Evolutionary conservation across 2,797 vertebrate genomes (phyloP).

Genomic region (Morus bassanus): DNA sequence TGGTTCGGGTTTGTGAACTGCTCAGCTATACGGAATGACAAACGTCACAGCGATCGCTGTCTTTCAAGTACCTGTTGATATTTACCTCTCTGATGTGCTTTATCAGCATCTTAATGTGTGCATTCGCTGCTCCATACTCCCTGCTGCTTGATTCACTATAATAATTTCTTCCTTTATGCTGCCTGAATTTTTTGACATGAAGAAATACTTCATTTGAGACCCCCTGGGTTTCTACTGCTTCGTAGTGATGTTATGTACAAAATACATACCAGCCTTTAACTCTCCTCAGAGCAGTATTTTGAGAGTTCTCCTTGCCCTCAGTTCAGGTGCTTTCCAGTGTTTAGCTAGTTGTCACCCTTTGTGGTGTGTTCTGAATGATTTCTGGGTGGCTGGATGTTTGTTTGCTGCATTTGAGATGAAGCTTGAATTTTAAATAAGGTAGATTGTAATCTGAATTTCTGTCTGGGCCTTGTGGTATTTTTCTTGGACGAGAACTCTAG

Average conservation of each 20-base stretch:
- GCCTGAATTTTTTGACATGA: neutral
- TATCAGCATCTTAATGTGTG: neutral
- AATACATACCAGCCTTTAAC: neutral
- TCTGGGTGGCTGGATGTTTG: neutral
- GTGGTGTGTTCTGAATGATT: neutral
- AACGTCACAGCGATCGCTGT: neutral
- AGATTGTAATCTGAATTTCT: slow-evolving; percentile 32
- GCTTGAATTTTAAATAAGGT: slow-evolving; percentile 9
- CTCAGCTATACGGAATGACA: neutral
- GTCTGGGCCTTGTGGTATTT: neutral
- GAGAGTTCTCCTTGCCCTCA: neutral
- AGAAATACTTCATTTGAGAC: neutral
- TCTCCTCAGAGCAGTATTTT: neutral
- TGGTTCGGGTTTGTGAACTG: neutral
- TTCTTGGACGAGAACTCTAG: neutral
- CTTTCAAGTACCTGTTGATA: neutral
- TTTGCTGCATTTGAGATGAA: slow-evolving; percentile 28
- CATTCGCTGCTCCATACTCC: neutral
- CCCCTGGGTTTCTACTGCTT: neutral
- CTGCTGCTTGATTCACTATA: slow-evolving; percentile 5
- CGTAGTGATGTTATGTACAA: neutral
- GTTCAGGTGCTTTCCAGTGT: neutral
- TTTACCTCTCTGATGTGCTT: neutral
- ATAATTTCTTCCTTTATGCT: neutral
- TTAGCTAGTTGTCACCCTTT: neutral